A percentile compares a stretch with the other conserved stretches of the same genome.
Evolutionary conservation across 2,113 vertebrate genomes (phyloP).

Genomic region (Athene cunicularia): DNA sequence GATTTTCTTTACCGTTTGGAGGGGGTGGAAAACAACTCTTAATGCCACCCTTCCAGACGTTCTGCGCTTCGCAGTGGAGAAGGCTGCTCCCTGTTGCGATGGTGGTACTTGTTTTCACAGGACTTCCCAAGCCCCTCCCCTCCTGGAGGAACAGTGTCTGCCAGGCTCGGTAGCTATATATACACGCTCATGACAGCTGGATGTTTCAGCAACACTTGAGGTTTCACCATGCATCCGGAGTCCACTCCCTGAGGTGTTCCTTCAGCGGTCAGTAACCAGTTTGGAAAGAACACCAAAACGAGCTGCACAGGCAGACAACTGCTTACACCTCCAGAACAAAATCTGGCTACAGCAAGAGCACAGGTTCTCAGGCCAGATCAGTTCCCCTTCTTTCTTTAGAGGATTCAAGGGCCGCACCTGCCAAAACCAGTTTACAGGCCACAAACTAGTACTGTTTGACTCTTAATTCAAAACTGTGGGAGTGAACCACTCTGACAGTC

Average conservation of each 20-base stretch:
- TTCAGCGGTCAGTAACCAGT: background rate
- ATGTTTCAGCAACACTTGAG: background rate
- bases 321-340: background rate
- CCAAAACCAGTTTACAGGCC: background rate
- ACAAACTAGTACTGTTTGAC: background rate
- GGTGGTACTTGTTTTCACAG: slow-evolving; percentile 22
- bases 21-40: background rate
- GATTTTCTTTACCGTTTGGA: background rate
- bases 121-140: background rate
- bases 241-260: background rate
- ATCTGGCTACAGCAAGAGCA: background rate
- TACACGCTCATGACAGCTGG: background rate
- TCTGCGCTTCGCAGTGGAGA: background rate
- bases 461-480: background rate
- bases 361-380: background rate
- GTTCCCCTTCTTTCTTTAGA: background rate
- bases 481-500: background rate
- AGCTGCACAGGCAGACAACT: background rate
- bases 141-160: background rate
- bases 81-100: background rate
- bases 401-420: background rate
- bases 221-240: background rate
- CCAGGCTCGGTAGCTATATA: background rate
- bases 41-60: background rate
- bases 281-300: background rate